Evolutionary conservation across 1,140 invertebrate species (phyloP).

Genomic region (Scaptomyza montana): DNA sequence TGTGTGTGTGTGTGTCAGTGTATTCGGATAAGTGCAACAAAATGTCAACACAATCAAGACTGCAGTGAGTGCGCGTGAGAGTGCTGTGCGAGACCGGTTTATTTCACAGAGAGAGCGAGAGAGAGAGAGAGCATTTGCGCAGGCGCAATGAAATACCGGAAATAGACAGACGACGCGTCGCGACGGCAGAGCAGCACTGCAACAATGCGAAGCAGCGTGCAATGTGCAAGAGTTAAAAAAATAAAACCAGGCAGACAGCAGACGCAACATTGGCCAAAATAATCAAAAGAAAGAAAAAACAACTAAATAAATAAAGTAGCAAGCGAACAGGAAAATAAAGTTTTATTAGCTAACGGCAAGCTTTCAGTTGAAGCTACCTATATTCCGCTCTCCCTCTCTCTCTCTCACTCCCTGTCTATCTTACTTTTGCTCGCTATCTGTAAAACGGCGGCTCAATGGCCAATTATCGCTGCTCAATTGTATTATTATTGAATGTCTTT

Average conservation of each 20-base stretch:
- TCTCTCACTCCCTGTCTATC: background rate
- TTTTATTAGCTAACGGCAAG: constrained; percentile 44
- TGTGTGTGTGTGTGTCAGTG: background rate
- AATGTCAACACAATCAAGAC: constrained; percentile 61
- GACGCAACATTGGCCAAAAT: constrained; percentile 20
- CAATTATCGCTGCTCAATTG: constrained; percentile 75
- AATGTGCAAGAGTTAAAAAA: constrained; percentile 29
- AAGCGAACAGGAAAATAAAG: constrained; percentile 39
- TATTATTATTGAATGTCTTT: constrained; percentile 67
- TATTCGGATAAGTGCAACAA: constrained; percentile 42
- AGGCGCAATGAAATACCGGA: constrained; percentile 44
- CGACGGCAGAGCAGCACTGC: background rate
- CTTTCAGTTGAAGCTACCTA: constrained; percentile 36
- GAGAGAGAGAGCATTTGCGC: constrained; percentile 40
- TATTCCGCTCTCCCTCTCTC: background rate
- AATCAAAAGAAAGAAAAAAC: constrained; percentile 17
- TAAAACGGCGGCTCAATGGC: constrained; percentile 51
- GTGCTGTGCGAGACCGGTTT: constrained; percentile 36
- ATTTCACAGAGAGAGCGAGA: constrained; percentile 17
- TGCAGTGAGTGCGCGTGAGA: constrained; percentile 15
- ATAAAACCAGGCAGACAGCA: constrained; percentile 9
- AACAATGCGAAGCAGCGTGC: constrained; percentile 41
- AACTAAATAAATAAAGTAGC: constrained; percentile 7
- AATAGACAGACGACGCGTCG: constrained; percentile 20
- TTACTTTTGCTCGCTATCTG: background rate